These are phyloP conservation scores for Napeogenes inachia DNA, from an alignment of 2,888 invertebrate species.

Conservation along the genomic window DNA sequence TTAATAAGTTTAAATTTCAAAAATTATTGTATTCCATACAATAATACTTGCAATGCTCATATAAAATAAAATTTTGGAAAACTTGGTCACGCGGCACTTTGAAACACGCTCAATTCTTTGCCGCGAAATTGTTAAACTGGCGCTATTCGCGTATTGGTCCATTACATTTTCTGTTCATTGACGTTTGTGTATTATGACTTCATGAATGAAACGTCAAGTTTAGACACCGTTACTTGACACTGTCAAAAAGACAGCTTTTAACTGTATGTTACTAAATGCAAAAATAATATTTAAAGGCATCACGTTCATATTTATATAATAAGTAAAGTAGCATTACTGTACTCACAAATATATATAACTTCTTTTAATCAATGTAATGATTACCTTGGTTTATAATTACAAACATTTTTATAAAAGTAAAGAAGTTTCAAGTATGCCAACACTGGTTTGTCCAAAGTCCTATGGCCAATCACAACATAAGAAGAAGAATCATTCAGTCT, in stretches of 20 bases:
- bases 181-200: slow-evolving; percentile 20
- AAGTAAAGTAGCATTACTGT: too few relatives aligned
- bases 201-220: slow-evolving; percentile 14
- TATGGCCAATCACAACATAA: slow-evolving; percentile 9
- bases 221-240: neutral
- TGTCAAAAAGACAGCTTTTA: too few relatives aligned
- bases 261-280: too few relatives aligned
- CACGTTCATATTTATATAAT: too few relatives aligned
- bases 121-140: slow-evolving; percentile 55
- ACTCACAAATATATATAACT: too few relatives aligned
- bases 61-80: slow-evolving; percentile 46
- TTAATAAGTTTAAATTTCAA: neutral
- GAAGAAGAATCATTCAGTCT: slow-evolving; percentile 2
- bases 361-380: too few relatives aligned
- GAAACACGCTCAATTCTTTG: slow-evolving; percentile 47
- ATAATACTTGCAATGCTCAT: slow-evolving; percentile 35
- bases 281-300: too few relatives aligned
- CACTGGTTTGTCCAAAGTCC: too few relatives aligned
- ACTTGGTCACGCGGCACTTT: slow-evolving; percentile 34
- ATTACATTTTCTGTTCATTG: slow-evolving; percentile 12
- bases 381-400: too few relatives aligned
- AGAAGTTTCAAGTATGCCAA: too few relatives aligned
- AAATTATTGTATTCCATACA: neutral
- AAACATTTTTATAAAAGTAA: too few relatives aligned
- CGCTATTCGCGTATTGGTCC: slow-evolving; percentile 17